phyloP scores from a whole-genome alignment of 2,888 invertebrate genomes.

The Diaphora mendica region DNA sequence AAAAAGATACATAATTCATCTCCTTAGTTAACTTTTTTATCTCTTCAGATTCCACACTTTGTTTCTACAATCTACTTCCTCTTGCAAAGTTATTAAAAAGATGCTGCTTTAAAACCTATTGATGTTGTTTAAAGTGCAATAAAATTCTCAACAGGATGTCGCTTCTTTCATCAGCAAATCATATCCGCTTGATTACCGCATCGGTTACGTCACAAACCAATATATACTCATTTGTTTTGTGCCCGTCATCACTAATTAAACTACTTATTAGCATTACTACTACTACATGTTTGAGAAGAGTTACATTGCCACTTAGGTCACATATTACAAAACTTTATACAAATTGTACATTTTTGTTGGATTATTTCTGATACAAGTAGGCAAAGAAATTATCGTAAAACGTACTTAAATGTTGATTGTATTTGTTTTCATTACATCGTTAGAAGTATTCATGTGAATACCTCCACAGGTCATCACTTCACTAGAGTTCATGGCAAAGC shows the following conservation, averaged over 20 bases:
- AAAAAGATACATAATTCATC: too few relatives aligned
- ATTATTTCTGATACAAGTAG: not conserved
- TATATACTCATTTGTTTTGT: constrained; percentile 31
- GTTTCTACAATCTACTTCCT: not conserved
- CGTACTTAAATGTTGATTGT: not conserved
- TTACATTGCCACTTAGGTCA: not conserved
- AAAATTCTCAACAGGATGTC: constrained; percentile 32
- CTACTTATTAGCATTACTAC: constrained; percentile 16
- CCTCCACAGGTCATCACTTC: too few relatives aligned
- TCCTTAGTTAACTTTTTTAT: too few relatives aligned
- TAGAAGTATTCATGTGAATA: not conserved
- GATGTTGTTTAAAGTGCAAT: not conserved
- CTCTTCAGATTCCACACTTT: too few relatives aligned
- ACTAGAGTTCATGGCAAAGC: too few relatives aligned
- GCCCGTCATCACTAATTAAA: constrained; percentile 44
- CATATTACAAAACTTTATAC: not conserved
- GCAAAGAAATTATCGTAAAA: not conserved
- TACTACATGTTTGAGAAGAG: constrained; percentile 13
- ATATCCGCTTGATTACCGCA: constrained; percentile 37
- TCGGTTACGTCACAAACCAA: constrained; percentile 37
- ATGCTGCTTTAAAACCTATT: not conserved
- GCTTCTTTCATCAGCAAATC: constrained; percentile 27
- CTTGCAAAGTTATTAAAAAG: not conserved
- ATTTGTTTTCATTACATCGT: not conserved
- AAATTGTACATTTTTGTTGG: not conserved